Evolutionary conservation across 64 coral and sea anemone species (phyloP).

Genomic region (Montipora foliosa): DNA sequence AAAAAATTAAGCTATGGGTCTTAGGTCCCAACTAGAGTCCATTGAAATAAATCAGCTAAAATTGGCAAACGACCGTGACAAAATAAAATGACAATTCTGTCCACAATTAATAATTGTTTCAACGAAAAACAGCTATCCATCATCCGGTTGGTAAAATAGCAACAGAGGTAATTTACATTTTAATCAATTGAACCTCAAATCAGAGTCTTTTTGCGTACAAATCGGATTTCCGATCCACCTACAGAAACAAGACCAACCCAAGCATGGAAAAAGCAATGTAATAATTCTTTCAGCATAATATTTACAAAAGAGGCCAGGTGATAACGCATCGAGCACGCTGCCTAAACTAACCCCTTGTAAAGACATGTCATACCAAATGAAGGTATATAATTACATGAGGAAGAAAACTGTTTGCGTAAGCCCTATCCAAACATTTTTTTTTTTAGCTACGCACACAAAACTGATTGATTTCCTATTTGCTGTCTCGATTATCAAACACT

Average conservation of each 20-base stretch:
- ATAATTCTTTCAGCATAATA: neutral
- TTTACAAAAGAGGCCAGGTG: neutral
- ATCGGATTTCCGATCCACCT: neutral
- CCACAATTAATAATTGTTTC: constrained; percentile 5
- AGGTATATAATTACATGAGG: neutral
- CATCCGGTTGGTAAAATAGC: neutral
- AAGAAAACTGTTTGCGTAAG: neutral
- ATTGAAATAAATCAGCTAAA: neutral
- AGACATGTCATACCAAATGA: neutral
- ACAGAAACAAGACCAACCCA: neutral
- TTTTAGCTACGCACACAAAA: neutral
- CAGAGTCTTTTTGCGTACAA: neutral
- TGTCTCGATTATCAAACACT: neutral
- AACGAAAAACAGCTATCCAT: neutral
- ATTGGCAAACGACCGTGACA: neutral
- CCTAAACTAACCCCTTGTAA: neutral
- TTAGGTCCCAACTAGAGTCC: neutral
- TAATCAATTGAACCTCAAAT: neutral
- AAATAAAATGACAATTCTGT: neutral
- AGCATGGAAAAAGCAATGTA: neutral
- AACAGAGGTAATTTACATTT: neutral
- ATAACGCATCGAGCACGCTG: neutral
- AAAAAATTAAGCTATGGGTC: neutral
- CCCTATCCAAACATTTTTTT: constrained; percentile 21
- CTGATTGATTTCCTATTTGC: neutral